Base-by-base conservation (phyloP, 2,113 vertebrate species). In the Brachypodius melanocephalos region DNA sequence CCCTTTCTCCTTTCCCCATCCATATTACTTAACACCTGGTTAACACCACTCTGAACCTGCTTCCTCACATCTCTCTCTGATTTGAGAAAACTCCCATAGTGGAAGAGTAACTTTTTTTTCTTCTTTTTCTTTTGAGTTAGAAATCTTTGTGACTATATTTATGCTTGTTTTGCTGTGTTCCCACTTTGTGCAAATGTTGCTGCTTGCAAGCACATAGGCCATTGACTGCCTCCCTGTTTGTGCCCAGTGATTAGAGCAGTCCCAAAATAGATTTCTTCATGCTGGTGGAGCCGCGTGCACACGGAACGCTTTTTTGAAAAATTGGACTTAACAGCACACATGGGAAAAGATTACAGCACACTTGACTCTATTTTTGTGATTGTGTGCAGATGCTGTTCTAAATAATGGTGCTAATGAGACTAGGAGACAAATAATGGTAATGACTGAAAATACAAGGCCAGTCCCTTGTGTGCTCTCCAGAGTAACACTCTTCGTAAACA, bases 361-460 rank as follows among this genome's bases (percentile, higher is more conserved):
- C 59, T 90, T 76, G 79, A 32, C 59, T 86, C 61, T 87, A 32
- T 58, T 93, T 83, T 61, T 89, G 73, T 76, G 86, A 54, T 74
- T 17, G 8, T 77, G 51, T 90, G 76, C 76, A 89, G 87, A 80
- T 90, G 84, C 83, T 79, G 38, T 71, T 92, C 72, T 45, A 74
- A 92, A 63, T 88, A 92, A 80, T 14, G 34, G 15, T 43, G 34
- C 45, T 91, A 85, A 86, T 71, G 88, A 85, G 48, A 58, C 32
- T 20, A 43, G 38, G 51, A 83, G 46, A 80, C 85, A 67, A 90
- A 55, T 58, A 76, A 58, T 59, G 58, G 8, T 62, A 69, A 74
- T 84, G 46, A 46, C 67, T 88, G 40, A 55, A 91, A 90, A 54
- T 80, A 31, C 3, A 49, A 62, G 25, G 18, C 29, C 46, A 12